Evolutionary conservation across 2,888 invertebrate genomes (phyloP), one percentile per base, ranked within the genome.

Genomic region (Camponotus fellah): DNA sequence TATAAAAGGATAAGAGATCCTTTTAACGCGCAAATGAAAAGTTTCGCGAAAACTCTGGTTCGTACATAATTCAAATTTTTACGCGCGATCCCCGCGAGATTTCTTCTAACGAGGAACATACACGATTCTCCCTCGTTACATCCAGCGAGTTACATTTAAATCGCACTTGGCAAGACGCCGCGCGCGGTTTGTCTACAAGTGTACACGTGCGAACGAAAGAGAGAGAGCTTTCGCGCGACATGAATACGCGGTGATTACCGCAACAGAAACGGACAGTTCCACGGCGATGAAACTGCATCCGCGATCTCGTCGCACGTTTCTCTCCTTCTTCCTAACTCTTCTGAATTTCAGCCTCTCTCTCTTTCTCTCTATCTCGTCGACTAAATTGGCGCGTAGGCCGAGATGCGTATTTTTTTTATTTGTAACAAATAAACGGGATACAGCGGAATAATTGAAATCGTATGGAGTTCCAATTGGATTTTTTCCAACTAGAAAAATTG

Each of bases 211-310:
- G 49, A 76, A 66, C 14, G 77, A 68, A 65, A 49, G 62, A 69
- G 71, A 68, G 53, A 62, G 77, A 75, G 83, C 83, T 87, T 88
- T 77, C 85, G 79, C 71, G 80, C 71, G 80, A 87, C 88, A 89
- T 91, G 91, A 93, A 93, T 92, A 89, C 90, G 82, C 80, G 88
- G 91, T 93, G 92, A 93, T 92, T 92, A 90, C 89, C 88, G 87
- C 88, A 85, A 83, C 87, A 87, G 86, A 86, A 87, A 88, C 89
- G 26, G 8, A 83, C 46, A 60, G 65, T 53, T 53, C 8, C n/a
- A n/a, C n/a, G 49, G 17, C 49, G 49, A n/a, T 53, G 6, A 53
- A 53, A 17, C 17, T 53, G 17, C 49, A 53, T 53, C 49, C 49
- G 49, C 17, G 49, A 49, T 14, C 17, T 43, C 43, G 43, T 12